Evolutionary conservation across 2,113 vertebrate species (phyloP).

Genomic region (Scomber scombrus): DNA sequence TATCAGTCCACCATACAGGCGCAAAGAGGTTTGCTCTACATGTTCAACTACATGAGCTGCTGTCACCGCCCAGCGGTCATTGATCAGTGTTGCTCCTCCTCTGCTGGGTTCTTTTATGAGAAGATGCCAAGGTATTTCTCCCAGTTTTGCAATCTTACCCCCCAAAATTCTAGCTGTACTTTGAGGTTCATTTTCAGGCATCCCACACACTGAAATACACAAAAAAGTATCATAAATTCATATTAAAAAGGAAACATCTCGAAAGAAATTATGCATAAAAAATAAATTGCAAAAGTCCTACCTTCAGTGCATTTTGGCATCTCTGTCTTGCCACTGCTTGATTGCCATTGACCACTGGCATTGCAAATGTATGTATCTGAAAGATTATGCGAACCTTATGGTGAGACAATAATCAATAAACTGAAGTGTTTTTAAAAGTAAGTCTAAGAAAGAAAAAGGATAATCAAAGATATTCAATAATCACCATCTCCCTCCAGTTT

Average conservation of each 20-base stretch:
- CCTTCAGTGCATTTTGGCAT: conserved; percentile 80
- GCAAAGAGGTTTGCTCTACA: rapidly evolving
- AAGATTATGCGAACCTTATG: not conserved
- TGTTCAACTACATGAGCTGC: conserved; percentile 89
- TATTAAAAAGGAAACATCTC: not conserved
- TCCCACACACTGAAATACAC: conserved; percentile 88
- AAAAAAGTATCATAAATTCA: conserved; percentile 2
- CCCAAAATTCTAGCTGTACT: conserved; percentile 82
- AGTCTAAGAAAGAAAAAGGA: not conserved
- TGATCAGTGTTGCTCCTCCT: conserved; percentile 90
- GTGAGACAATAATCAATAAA: not conserved
- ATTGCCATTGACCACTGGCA: conserved; percentile 74
- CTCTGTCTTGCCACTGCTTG: conserved; percentile 32
- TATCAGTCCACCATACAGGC: conserved; percentile 63
- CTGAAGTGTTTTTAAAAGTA: not conserved
- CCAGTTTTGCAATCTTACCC: conserved; percentile 77
- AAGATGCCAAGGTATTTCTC: conserved; percentile 93
- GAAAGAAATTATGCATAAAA: not conserved
- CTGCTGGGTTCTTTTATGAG: conserved; percentile 54
- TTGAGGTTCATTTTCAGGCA: conserved; percentile 59
- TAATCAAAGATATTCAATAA: not conserved
- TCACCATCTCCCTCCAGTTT: conserved; percentile 77
- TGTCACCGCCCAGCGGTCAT: conserved; percentile 92
- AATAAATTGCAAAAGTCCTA: conserved; percentile 35
- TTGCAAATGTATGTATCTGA: conserved; percentile 77